Base-by-base conservation (phyloP, 1,140 invertebrate species). In the Drosophila lacteicornis region DNA sequence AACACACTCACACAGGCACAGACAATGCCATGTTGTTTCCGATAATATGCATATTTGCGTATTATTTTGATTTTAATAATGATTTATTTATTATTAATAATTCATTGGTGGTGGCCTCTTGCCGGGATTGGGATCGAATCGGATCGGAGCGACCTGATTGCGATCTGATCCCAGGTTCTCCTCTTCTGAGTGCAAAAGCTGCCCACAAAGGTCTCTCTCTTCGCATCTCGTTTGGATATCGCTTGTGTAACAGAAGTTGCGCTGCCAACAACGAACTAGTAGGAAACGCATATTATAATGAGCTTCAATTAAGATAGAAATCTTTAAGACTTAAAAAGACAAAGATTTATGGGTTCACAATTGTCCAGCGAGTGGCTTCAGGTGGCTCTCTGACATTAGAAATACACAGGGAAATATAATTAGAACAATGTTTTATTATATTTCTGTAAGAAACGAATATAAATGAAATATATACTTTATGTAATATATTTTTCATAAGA, bases 61-160 rank as follows among this genome's bases (percentile, higher is more conserved):
- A 88, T 88, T 91, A 91, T 82, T 91, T 88, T 90, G 81, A 91
- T 85, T 91, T 91, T 91, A 91, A 91, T 91, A 91, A 82, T 91
- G 88, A 91, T 91, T 91, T 91, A 91, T 91, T 91, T 91, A 91
- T 91, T 91, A 82, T 91, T 91, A 91, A 91, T 85, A 91, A 91
- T 91, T 91, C 90, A 91, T 91, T 91, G 62, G 88, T 82, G 88
- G 88, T 91, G 87, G 80, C 69, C 85, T 80, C 84, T 68, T 67
- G 47, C 75, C 58, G 43, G 74, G 66, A 70, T 76, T 51, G 43
- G 77, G 62, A 75, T 75, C 63, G 30, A 30, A 66, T 50, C 55
- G 43, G 63, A 22, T 49, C 43, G 47, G 36, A 9, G 22, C 43
- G 36, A 25, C 65, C 69, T 87, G 83, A 87, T 87, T 87, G 79